phyloP scores from a whole-genome alignment of 2,797 vertebrate species.

The Aldrovandia affinis region DNA sequence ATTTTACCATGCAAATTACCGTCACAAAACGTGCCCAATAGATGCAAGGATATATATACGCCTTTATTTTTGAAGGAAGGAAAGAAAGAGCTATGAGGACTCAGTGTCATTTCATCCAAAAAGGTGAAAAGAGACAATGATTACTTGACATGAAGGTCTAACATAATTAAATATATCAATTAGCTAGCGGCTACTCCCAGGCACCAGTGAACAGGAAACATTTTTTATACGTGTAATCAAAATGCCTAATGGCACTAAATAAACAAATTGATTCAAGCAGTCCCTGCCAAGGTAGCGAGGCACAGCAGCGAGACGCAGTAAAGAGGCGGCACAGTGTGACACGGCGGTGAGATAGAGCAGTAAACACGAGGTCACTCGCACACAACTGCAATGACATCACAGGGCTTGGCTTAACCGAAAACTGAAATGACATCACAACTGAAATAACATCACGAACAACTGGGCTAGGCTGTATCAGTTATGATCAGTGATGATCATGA shows the following conservation, averaged over 20 bases:
- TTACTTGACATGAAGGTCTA: slow-evolving; percentile 37
- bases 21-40: too few relatives aligned
- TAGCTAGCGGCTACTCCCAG: slow-evolving; percentile 15
- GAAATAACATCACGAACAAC: too few relatives aligned
- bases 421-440: too few relatives aligned
- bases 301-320: neutral
- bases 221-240: slow-evolving; percentile 24
- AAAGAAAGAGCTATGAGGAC: slow-evolving; percentile 33
- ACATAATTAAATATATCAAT: slow-evolving; percentile 40
- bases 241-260: slow-evolving; percentile 30
- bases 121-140: slow-evolving; percentile 17
- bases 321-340: neutral
- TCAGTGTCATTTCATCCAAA: slow-evolving; percentile 15
- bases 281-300: neutral
- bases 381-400: neutral
- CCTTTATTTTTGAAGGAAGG: neutral
- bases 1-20: too few relatives aligned
- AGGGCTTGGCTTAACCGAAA: neutral
- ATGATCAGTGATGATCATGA: neutral
- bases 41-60: neutral
- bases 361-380: neutral
- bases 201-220: slow-evolving; percentile 32
- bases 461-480: too few relatives aligned
- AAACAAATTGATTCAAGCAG: slow-evolving; percentile 29
- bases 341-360: neutral